A percentile compares a stretch with the other conserved stretches of the same genome.
These are phyloP conservation scores for Sarcophaga caerulescens DNA, from an alignment of 2,888 invertebrate species.

Conservation along the genomic window DNA sequence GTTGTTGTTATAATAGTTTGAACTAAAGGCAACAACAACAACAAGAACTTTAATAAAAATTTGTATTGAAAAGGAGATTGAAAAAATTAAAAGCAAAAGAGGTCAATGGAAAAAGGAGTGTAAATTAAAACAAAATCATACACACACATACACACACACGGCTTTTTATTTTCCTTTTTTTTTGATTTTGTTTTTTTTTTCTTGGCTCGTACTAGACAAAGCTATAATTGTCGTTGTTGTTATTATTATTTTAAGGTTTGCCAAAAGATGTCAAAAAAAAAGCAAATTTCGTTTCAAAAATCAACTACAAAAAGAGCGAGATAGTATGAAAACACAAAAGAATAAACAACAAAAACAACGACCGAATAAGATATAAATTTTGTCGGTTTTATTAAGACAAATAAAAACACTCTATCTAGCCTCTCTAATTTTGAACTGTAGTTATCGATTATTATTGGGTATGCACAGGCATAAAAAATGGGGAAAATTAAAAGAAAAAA, in stretches of 20 bases:
- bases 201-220: too few species aligned
- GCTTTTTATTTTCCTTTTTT: background rate
- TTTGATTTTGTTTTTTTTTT: background rate
- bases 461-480: too few species aligned
- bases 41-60: background rate
- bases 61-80: background rate
- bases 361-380: too few species aligned
- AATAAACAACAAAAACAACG: background rate
- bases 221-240: background rate
- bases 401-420: too few species aligned
- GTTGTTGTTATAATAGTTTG: background rate
- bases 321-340: background rate
- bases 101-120: conserved; percentile 43
- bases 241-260: conserved; percentile 35
- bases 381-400: too few species aligned
- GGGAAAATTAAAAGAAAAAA: too few species aligned
- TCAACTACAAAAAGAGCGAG: background rate
- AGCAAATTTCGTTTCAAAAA: background rate
- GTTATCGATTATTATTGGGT: too few species aligned
- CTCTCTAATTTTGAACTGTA: too few species aligned
- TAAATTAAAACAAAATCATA: conserved; percentile 10
- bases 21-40: background rate
- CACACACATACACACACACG: background rate
- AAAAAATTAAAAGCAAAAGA: background rate
- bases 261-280: conserved; percentile 15